Conservation (phyloP, 2,113 vertebrate species). For the Callorhinus ursinus region DNA sequence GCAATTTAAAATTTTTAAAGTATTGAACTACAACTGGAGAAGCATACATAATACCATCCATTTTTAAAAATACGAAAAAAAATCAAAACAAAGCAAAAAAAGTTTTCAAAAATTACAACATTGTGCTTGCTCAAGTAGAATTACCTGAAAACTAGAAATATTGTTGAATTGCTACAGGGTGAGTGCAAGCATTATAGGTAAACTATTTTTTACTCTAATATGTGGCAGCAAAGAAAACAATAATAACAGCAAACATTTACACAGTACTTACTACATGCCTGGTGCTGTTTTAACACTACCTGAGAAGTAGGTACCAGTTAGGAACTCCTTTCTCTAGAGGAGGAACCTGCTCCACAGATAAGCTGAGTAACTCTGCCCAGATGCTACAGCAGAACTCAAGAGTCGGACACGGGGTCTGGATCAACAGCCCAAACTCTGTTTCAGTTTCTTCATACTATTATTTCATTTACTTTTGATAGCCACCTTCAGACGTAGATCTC, state of each 20-base stretch:
- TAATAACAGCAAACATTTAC: background rate
- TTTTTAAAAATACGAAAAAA: background rate
- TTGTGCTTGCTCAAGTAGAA: background rate
- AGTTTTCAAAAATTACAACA: constrained; percentile 5
- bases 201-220: background rate
- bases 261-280: background rate
- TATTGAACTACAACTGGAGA: background rate
- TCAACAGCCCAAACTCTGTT: background rate
- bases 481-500: background rate
- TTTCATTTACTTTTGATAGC: background rate
- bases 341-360: background rate
- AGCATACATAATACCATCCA: background rate
- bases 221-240: background rate
- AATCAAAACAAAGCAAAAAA: background rate
- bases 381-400: background rate
- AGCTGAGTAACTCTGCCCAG: background rate
- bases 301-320: background rate
- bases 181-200: background rate
- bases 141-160: background rate
- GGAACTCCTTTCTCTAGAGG: background rate
- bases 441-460: background rate
- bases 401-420: background rate
- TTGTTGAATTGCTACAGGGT: background rate
- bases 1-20: background rate
- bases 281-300: background rate